phyloP scores from a whole-genome alignment of 1,140 invertebrate species.

The Panulirus ornatus region DNA sequence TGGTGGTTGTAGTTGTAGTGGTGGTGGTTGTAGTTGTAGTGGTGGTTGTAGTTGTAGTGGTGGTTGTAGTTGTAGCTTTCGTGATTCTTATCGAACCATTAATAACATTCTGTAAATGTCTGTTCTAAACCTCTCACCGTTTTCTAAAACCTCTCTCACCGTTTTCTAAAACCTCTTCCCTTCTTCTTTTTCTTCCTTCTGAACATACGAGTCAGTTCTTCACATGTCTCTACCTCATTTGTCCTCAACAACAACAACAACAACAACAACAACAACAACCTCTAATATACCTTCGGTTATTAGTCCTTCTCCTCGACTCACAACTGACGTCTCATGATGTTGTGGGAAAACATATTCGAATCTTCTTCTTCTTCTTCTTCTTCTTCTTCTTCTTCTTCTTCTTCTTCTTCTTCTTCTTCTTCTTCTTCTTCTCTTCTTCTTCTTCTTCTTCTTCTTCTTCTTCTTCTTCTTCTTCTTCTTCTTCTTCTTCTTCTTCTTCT shows the following conservation, averaged over 20 bases:
- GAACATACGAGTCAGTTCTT: neutral
- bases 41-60: too few relatives aligned
- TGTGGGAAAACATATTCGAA: neutral
- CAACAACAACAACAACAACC: neutral
- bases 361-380: neutral
- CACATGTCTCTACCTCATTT: neutral
- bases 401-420: neutral
- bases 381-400: slow-evolving; percentile 1
- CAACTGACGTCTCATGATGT: neutral
- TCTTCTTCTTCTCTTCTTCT: neutral
- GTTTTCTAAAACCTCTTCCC: too few relatives aligned
- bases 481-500: neutral
- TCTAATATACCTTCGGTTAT: neutral
- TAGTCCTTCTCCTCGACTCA: neutral
- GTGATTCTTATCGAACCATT: too few relatives aligned
- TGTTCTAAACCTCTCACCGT: too few relatives aligned
- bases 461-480: neutral
- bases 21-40: too few relatives aligned
- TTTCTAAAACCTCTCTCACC: too few relatives aligned
- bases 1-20: too few relatives aligned
- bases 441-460: neutral
- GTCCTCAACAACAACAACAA: neutral
- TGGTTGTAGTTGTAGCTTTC: too few relatives aligned
- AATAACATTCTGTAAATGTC: too few relatives aligned
- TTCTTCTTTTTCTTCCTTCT: neutral